Evolutionary conservation across 2,797 vertebrate species (phyloP), one percentile per base, ranked within the genome.

Genomic region (Staurois parvus): DNA sequence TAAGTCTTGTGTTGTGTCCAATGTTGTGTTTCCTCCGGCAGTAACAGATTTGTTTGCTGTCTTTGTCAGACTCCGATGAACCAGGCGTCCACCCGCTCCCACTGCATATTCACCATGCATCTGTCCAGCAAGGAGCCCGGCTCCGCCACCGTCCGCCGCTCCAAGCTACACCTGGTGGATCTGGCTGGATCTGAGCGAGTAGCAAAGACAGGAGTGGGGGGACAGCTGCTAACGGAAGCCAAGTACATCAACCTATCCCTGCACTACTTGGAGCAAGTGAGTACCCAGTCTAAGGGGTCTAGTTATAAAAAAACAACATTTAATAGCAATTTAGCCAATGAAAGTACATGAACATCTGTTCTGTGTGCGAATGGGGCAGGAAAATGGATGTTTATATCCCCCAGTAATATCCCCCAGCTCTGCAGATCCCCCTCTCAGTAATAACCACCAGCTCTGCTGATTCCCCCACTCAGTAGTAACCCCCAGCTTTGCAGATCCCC

Each of bases 181-280:
- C 92, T 99, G 89, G 98, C 98, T 5, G 98, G 98, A 10, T 99
- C 98, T 0, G 98, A 99, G 79, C 92, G 98, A 48, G 97, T 98
- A 32, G 94, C 95, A 21, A 99, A 99, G 92, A 96, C 94, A 1
- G 97, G 98, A 74, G 92, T 97, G 7, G 95, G 95, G 34, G 98
- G 98, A 15, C 96, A 95, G 62, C 94, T 96, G 59, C 93, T 99
- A 45, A 98, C 96, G 2, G 98, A 99, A 85, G 98, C 98, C 89
- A 99, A 98, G 90, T 99, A 98, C 81, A 99, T 99, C 91, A 99
- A 99, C 92, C 90, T 98, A 28, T 99, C 98, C 0, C 94, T 99
- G 1, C 97, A 98, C 91, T 98, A 95, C 91, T 91, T 99, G 87
- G 98, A 99, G 85, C 98, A 99, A 97, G 98, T 99, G 88, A 90